phyloP scores from a whole-genome alignment of 2,113 vertebrate genomes.

The Zeus faber region DNA sequence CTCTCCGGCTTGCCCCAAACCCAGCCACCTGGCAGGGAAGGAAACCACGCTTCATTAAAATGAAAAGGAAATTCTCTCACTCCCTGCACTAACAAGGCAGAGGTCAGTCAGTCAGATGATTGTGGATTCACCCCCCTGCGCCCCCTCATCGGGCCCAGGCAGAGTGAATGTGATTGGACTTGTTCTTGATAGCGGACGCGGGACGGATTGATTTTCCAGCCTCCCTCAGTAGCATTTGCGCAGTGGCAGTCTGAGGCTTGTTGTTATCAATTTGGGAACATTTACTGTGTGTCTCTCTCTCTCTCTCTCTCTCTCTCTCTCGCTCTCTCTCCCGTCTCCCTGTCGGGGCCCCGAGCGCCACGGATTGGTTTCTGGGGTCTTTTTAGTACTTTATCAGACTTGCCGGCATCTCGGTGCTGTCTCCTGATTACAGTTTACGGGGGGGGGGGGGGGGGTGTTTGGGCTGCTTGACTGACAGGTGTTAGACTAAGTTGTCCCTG shows the following conservation, averaged over 20 bases:
- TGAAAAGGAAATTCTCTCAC: conserved; percentile 54
- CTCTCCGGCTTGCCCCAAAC: conserved; percentile 37
- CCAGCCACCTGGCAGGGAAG: conserved; percentile 48
- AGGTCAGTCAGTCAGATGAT: conserved; percentile 50
- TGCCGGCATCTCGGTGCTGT: conserved; percentile 62
- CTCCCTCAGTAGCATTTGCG: conserved; percentile 18
- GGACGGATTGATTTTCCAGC: conserved; percentile 20
- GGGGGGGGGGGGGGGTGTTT: conserved; percentile 41
- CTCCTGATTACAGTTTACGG: conserved; percentile 70
- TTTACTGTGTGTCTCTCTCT: conserved; percentile 45
- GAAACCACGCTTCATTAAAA: conserved; percentile 67
- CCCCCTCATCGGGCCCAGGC: conserved; percentile 23
- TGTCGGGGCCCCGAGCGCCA: conserved; percentile 45
- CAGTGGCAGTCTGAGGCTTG: conserved; percentile 16
- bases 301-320: too few species aligned
- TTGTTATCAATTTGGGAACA: conserved; percentile 47
- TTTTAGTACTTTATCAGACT: conserved; percentile 68
- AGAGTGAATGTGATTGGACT: conserved; percentile 34
- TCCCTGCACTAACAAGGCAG: conserved; percentile 61
- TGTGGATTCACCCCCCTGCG: conserved; percentile 41
- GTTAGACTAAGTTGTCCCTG: conserved; percentile 63
- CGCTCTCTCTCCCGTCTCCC: conserved; percentile 30
- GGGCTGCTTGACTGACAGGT: conserved; percentile 70
- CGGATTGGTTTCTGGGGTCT: conserved; percentile 61
- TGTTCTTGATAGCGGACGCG: neutral